Conservation (phyloP, 2,797 vertebrate genomes). For the Nothura maculosa region DNA sequence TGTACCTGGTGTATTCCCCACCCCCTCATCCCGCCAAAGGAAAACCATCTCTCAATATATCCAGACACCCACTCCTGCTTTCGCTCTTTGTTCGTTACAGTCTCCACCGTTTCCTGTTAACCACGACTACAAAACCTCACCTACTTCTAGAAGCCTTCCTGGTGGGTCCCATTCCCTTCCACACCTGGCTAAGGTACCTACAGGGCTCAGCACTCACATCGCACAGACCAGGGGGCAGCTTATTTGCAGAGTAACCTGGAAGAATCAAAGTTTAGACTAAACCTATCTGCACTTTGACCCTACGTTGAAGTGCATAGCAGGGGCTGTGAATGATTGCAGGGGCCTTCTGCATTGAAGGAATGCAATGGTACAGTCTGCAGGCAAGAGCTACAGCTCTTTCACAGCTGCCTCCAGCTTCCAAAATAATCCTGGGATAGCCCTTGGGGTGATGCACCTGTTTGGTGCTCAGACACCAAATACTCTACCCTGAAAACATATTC, state of each 20-base stretch:
- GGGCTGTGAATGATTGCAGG: neutral
- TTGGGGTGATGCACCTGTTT: neutral
- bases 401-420: neutral
- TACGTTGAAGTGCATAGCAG: neutral
- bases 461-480: neutral
- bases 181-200: neutral
- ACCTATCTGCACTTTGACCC: neutral
- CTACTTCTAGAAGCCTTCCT: neutral
- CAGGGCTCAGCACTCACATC: neutral
- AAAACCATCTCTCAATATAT: constrained; percentile 74
- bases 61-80: constrained; percentile 73
- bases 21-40: constrained; percentile 71
- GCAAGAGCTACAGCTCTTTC: neutral
- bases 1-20: constrained; percentile 71
- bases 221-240: neutral
- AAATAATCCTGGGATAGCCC: neutral
- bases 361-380: neutral
- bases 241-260: neutral
- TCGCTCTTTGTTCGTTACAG: constrained; percentile 63
- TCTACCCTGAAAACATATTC: neutral
- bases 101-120: constrained; percentile 71
- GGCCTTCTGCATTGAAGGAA: neutral
- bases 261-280: neutral
- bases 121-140: constrained; percentile 5
- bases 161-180: neutral